Evolutionary conservation across 1,140 invertebrate genomes (phyloP).

Genomic region (Eumaeus atala): DNA sequence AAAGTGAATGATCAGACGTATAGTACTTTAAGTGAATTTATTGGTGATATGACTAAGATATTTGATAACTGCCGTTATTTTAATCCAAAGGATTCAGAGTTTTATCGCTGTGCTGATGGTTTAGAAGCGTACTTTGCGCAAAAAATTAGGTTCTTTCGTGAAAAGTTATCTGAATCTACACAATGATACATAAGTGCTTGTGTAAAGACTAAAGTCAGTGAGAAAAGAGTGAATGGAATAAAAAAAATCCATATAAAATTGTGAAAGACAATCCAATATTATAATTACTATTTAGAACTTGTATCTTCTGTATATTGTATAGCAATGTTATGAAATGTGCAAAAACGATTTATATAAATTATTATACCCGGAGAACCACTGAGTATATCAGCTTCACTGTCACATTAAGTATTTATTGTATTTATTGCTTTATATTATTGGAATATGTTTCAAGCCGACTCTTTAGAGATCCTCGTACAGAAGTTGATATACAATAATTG

Average conservation of each 20-base stretch:
- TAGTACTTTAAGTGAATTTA: conserved; percentile 93
- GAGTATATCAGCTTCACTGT: conserved; percentile 49
- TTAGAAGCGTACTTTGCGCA: conserved; percentile 97
- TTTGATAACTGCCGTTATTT: conserved; percentile 99
- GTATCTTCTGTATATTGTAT: conserved; percentile 61
- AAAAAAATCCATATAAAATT: conserved; percentile 9
- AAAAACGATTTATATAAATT: conserved; percentile 57
- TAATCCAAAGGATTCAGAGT: conserved; percentile 95
- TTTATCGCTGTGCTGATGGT: conserved; percentile 95
- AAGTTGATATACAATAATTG: conserved; percentile 50
- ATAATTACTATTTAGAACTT: conserved; percentile 17
- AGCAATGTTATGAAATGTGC: conserved; percentile 56
- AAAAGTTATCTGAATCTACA: conserved; percentile 82
- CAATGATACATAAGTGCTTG: conserved; percentile 67
- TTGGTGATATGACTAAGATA: conserved; percentile 97
- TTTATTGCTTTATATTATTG: conserved; percentile 57
- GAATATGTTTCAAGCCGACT: conserved; percentile 44
- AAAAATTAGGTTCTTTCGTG: conserved; percentile 89
- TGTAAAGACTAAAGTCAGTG: conserved; percentile 32
- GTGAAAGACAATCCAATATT: conserved; percentile 23
- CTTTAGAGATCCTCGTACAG: conserved; percentile 41
- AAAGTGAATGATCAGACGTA: conserved; percentile 91
- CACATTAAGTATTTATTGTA: conserved; percentile 68
- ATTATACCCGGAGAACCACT: conserved; percentile 39
- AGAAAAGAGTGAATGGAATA: conserved; percentile 27